Evolutionary conservation across 2,888 invertebrate species (phyloP).

Genomic region (Machimus atricapillus): DNA sequence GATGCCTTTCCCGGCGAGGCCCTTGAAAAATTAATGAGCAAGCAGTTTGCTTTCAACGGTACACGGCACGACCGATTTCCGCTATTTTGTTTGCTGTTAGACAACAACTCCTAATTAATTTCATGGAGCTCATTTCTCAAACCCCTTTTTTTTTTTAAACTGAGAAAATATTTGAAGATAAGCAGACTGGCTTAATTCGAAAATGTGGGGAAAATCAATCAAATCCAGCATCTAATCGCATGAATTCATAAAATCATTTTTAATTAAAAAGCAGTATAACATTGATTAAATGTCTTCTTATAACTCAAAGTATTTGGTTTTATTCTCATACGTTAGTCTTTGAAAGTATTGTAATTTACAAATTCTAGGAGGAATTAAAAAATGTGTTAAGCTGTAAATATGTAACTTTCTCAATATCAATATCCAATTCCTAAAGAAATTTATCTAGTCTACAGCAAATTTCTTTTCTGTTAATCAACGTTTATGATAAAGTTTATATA

Average conservation of each 20-base stretch:
- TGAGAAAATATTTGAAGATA: background rate
- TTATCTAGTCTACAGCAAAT: too few relatives aligned
- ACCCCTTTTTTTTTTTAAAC: background rate
- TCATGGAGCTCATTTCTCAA: background rate
- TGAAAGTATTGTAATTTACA: too few relatives aligned
- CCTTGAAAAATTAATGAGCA: conserved; percentile 9
- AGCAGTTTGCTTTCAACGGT: background rate
- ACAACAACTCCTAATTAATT: background rate
- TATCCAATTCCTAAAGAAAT: too few relatives aligned
- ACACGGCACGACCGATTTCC: background rate
- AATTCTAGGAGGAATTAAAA: too few relatives aligned
- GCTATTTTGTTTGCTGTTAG: background rate
- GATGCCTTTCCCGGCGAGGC: background rate
- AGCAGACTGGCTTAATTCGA: background rate
- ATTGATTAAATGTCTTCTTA: too few relatives aligned
- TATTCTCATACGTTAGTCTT: too few relatives aligned
- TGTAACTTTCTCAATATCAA: too few relatives aligned
- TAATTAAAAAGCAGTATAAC: background rate
- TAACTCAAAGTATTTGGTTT: too few relatives aligned
- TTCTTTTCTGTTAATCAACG: too few relatives aligned
- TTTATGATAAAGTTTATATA: too few relatives aligned
- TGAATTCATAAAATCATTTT: background rate
- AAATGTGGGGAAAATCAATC: background rate
- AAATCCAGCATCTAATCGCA: background rate
- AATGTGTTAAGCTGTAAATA: too few relatives aligned